A percentile compares a stretch with the other conserved stretches of the same genome.
Conservation (phyloP, 2,888 invertebrate species). For the Hydroisotoma schaefferi region DNA sequence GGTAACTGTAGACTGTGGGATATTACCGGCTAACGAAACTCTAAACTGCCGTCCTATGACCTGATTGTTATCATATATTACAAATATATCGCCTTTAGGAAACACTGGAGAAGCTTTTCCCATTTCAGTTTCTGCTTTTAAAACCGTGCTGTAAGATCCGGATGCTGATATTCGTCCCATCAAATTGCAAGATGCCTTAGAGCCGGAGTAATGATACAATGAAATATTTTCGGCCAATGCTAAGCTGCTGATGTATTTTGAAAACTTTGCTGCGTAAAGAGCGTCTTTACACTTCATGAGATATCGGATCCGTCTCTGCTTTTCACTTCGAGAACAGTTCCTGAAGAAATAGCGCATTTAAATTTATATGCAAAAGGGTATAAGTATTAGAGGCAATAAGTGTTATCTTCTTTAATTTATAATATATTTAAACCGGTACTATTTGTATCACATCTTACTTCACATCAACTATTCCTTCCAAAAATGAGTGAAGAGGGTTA, state of each 20-base stretch:
- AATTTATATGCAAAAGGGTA: neutral
- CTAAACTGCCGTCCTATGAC: constrained; percentile 3
- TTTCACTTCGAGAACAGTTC: neutral
- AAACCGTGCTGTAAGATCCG: neutral
- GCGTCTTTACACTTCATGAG: neutral
- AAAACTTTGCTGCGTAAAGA: neutral
- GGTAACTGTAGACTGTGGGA: neutral
- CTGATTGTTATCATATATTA: constrained; percentile 7
- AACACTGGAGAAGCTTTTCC: too few species aligned
- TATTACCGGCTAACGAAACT: neutral
- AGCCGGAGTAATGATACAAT: neutral
- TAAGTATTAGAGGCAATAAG: too few species aligned
- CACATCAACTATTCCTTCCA: too few species aligned
- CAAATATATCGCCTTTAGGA: neutral
- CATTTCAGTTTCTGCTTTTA: neutral
- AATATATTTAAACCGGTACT: too few species aligned
- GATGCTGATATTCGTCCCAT: neutral
- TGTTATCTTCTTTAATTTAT: too few species aligned
- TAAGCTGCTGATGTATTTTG: neutral
- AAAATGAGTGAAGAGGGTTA: too few species aligned
- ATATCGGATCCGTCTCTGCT: neutral
- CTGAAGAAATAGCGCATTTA: neutral
- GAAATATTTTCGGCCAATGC: neutral
- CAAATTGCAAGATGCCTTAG: constrained; percentile 1
- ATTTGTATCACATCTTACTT: too few species aligned